Evolutionary conservation across 2,797 vertebrate species (phyloP), one percentile per base, ranked within the genome.

Genomic region (Enoplosus armatus): DNA sequence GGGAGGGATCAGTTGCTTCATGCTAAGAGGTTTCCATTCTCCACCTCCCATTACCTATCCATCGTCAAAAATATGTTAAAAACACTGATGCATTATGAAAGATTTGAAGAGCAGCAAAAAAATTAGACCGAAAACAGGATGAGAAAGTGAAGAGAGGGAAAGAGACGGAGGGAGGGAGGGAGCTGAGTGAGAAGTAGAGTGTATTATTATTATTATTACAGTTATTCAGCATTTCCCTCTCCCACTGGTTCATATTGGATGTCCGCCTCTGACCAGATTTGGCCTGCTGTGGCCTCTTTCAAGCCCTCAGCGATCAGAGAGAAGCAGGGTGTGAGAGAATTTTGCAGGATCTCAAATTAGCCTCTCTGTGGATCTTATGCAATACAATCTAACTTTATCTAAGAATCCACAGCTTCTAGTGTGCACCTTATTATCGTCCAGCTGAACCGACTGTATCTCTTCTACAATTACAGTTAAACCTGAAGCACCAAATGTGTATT

Each of bases 331-430:
- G 72, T 80, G 65, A 77, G 75, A 82, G 68, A 70, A 56, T 72
- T 61, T 72, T 43, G 35, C 72, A 80, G 45, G 66, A 75, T 83
- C 83, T 77, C 62, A 51, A 80, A 74, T 81, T 62, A 83, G 58
- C 50, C 64, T 81, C 77, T 83, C 75, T 78, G 65, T 77, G 70
- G 79, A 79, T 78, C 69, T 81, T 48, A 87, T 79, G 76, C 80
- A 80, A 83, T 41, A 9, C 62, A 62, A 75, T 64, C 60, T 22
- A 51, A 69, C 70, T 39, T 74, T 60, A 79, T 73, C 18, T 73
- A 35, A 29, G 35, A 74, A 69, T 53, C 75, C 29, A 39, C 73
- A 74, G 62, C 75, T 79, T 75, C 64, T 9, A 15, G 14, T 77
- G 29, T 51, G 35, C 6, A 53, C 54, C 48, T 76, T 74, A 53